Percentiles rank a stretch among this genome's conserved stretches.
These are phyloP conservation scores for Pygoscelis adeliae DNA, from an alignment of 2,113 vertebrate genomes.

Conservation along the genomic window DNA sequence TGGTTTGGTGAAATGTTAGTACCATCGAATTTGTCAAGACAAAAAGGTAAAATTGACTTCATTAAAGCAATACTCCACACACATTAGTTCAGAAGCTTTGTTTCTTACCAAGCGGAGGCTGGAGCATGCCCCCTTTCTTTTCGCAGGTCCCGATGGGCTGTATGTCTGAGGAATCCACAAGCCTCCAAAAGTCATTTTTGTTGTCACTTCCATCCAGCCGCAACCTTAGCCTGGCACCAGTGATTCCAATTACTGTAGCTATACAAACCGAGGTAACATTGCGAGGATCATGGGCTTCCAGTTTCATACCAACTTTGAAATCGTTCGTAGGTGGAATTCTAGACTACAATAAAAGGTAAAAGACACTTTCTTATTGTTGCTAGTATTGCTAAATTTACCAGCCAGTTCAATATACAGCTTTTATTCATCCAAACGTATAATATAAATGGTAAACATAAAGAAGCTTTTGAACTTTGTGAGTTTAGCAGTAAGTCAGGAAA, in stretches of 20 bases:
- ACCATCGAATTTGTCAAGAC: background rate
- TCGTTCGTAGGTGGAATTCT: slow-evolving; percentile 88
- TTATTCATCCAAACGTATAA: background rate
- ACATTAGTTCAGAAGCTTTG: background rate
- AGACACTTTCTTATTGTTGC: background rate
- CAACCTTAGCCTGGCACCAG: slow-evolving; percentile 87
- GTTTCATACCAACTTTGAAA: slow-evolving; percentile 96
- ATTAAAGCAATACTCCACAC: background rate
- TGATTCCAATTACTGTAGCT: slow-evolving; percentile 90
- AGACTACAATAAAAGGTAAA: slow-evolving; percentile 76
- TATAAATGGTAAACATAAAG: background rate
- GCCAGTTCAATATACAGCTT: background rate
- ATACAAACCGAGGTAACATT: slow-evolving; percentile 91
- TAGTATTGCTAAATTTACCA: background rate
- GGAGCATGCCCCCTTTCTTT: slow-evolving; percentile 94
- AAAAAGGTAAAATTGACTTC: background rate
- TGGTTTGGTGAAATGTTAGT: background rate
- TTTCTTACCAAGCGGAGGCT: slow-evolving; percentile 90
- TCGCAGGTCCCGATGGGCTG: slow-evolving; percentile 94
- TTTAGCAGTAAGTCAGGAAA: background rate
- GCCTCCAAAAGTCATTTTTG: slow-evolving; percentile 96
- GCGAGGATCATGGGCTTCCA: slow-evolving; percentile 92
- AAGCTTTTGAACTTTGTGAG: background rate
- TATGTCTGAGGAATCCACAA: slow-evolving; percentile 95
- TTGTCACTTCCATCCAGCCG: slow-evolving; percentile 94